Base-by-base conservation (phyloP, 1,140 invertebrate species). In the Orussus abietinus region DNA sequence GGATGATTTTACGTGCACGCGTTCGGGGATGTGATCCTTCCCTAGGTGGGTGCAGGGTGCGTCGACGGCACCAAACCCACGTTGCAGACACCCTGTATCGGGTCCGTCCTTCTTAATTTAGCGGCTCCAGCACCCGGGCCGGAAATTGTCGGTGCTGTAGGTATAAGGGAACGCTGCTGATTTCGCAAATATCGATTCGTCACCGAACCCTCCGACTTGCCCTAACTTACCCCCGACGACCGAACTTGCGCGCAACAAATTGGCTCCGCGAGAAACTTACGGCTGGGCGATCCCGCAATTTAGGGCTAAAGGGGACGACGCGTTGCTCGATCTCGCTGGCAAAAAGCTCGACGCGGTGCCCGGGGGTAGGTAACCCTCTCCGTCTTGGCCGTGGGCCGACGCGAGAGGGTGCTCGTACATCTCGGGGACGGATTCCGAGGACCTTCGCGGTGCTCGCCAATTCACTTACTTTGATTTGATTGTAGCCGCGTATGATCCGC, bases 391-490 rank as follows among this genome's bases (percentile, higher is more conserved):
- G 39, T 41, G 30, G n/a, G 21, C 20, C 28, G 30, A 30, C 39
- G 39, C 39, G 35, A 15, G 29, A 26, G 37, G 22, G 5, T 13
- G 18, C 10, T 10, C 4, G 4, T 12, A 29, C 31, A 28, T 30
- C 37, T 17, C 17, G 12, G n/a, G 6, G 14, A 10, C 11, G 15
- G 22, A 31, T 31, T 40, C 31, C 28, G 33, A 40, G 31, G 29
- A 22, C 34, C 45, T 48, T 35, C 32, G 38, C 30, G 49, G 51
- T 34, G 35, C 10, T 41, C 25, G 41, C 47, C 62, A 69, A 68
- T 69, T 69, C 63, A 72, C 67, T 72, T 70, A 69, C 63, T 66
- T 66, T 70, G 64, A 72, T 72, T 72, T 68, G 69, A 70, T 69
- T 70, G 64, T 54, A 52, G 42, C 42, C 39, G 49, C 38, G 49